These are phyloP conservation scores for Phalloptychus januarius DNA, from an alignment of 2,797 vertebrate genomes.

Conservation along the genomic window DNA sequence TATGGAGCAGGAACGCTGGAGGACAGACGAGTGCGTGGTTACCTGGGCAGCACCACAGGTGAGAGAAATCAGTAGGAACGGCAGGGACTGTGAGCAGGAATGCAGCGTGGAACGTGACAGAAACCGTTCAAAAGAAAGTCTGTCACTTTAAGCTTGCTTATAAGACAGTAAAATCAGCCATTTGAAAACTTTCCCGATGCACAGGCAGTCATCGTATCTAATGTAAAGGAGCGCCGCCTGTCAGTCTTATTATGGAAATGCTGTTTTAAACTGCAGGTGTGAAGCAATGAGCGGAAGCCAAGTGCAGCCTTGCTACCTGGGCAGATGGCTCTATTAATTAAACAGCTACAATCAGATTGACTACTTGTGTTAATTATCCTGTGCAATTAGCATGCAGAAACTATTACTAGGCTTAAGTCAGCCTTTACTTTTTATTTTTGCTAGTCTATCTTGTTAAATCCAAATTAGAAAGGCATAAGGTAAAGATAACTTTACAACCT, in stretches of 20 bases:
- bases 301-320: not conserved
- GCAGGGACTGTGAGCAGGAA: not conserved
- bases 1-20: not conserved
- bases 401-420: not conserved
- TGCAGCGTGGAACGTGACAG: not conserved
- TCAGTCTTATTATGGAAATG: not conserved
- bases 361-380: not conserved
- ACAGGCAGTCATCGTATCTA: too few relatives aligned
- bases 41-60: not conserved
- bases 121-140: not conserved
- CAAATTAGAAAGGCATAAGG: not conserved
- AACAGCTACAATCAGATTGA: not conserved
- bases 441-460: not conserved
- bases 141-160: not conserved
- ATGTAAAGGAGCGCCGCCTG: not conserved
- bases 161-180: not conserved
- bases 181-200: not conserved
- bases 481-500: not conserved
- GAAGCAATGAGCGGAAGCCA: not conserved
- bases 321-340: not conserved
- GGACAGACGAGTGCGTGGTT: not conserved
- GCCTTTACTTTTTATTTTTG: not conserved
- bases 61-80: not conserved
- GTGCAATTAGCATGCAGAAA: slow-evolving; percentile 1
- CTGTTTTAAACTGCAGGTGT: not conserved